These are phyloP conservation scores for Himalopsyche tibetana DNA, from an alignment of 2,888 invertebrate genomes.

Conservation along the genomic window DNA sequence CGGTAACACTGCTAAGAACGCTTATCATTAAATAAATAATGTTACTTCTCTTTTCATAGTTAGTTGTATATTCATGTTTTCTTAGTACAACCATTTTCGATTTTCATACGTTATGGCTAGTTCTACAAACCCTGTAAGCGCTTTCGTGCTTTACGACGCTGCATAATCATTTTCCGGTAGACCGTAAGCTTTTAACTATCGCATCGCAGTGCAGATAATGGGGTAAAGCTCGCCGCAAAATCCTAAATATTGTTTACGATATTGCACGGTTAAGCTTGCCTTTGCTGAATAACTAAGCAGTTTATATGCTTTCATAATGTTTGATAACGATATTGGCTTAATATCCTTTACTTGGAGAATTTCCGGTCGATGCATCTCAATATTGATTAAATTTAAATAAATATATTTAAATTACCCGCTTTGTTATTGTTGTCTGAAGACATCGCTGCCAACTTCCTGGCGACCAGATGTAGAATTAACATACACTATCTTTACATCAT, in stretches of 20 bases:
- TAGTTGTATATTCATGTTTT: no score
- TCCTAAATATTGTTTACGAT: conserved; percentile 19
- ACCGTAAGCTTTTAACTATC: conserved; percentile 15
- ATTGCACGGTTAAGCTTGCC: background rate
- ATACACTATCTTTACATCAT: no score
- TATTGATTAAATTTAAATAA: no score
- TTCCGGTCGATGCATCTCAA: background rate
- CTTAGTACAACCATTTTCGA: no score
- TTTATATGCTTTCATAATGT: background rate
- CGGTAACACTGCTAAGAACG: no score
- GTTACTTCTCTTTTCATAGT: no score
- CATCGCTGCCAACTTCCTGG: no score
- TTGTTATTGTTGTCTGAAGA: no score
- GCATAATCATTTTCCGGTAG: conserved; percentile 39
- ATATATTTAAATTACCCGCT: no score
- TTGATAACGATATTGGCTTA: conserved; percentile 1
- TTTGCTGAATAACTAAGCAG: background rate
- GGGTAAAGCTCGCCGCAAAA: conserved; percentile 3
- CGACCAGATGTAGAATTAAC: no score
- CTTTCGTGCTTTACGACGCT: background rate
- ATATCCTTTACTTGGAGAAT: background rate
- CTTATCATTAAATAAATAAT: no score
- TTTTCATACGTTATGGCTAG: no score
- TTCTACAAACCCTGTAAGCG: background rate
- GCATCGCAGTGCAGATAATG: conserved; percentile 37